Percentiles rank a stretch among this genome's conserved stretches.
phyloP scores from a whole-genome alignment of 2,113 vertebrate species.

The Tetraodon nigroviridis region DNA sequence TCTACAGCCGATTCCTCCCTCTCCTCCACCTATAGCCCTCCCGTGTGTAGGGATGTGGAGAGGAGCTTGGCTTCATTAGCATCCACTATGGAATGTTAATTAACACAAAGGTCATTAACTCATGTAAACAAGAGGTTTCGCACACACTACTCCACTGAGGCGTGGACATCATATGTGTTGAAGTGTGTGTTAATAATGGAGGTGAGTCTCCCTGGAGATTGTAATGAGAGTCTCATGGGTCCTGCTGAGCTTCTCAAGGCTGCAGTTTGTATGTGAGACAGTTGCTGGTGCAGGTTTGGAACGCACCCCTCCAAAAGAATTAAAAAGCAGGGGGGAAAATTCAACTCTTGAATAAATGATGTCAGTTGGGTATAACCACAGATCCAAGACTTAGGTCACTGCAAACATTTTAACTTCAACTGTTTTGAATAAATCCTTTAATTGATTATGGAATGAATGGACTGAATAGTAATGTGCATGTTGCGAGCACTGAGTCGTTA shows the following conservation, averaged over 20 bases:
- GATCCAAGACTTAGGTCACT: no score
- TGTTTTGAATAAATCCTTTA: no score
- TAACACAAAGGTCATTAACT: slow-evolving; percentile 43
- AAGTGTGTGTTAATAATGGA: slow-evolving; percentile 49
- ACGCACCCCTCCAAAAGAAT: no score
- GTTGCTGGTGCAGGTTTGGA: slow-evolving; percentile 6
- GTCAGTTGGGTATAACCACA: neutral
- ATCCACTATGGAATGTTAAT: slow-evolving; percentile 34
- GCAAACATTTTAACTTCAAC: no score
- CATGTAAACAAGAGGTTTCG: slow-evolving; percentile 34
- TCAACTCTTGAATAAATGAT: neutral
- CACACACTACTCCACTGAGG: slow-evolving; percentile 1
- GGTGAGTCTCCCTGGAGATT: slow-evolving; percentile 28
- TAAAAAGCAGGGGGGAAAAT: no score
- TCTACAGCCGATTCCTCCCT: neutral
- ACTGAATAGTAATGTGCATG: no score
- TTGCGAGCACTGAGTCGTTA: no score
- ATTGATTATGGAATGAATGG: no score
- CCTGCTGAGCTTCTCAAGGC: slow-evolving; percentile 17
- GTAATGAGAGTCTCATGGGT: slow-evolving; percentile 34
- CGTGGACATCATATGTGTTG: slow-evolving; percentile 9
- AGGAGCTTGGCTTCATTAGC: slow-evolving; percentile 32
- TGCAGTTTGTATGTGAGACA: slow-evolving; percentile 16
- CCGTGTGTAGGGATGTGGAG: slow-evolving; percentile 5
- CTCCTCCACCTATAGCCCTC: neutral